phyloP scores from a whole-genome alignment of 2,888 invertebrate genomes.

The Cosmia pyralina region DNA sequence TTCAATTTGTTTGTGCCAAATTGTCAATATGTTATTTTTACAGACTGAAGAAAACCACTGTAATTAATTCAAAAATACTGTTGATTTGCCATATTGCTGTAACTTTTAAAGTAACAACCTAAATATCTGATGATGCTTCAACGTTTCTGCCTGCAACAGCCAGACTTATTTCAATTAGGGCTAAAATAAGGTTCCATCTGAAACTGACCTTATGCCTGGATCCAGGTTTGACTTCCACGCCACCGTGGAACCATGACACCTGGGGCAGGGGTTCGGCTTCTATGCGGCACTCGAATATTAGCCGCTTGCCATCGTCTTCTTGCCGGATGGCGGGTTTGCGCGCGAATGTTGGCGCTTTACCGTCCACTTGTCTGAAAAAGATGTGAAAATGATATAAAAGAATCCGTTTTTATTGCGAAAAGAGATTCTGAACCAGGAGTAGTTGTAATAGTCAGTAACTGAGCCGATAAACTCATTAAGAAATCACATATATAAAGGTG shows the following conservation, averaged over 20 bases:
- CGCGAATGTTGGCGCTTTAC: conserved; percentile 99
- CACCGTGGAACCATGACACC: conserved; percentile 97
- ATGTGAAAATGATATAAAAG: not conserved
- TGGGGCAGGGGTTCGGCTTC: conserved; percentile 97
- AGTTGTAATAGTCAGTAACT: not conserved
- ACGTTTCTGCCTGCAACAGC: not conserved
- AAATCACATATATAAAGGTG: not conserved
- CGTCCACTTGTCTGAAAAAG: conserved; percentile 97
- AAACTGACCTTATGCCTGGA: conserved; percentile 95
- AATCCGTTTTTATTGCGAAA: not conserved
- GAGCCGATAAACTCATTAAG: not conserved
- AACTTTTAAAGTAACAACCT: not conserved
- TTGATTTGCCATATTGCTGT: not conserved
- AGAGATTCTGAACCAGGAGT: not conserved
- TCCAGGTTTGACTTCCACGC: conserved; percentile 94
- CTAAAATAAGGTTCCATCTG: not conserved
- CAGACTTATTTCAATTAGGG: not conserved
- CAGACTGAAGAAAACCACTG: not conserved
- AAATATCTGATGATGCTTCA: not conserved
- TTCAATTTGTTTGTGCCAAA: conserved; percentile 13
- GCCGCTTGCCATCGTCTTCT: conserved; percentile 98
- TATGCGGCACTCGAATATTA: conserved; percentile 98
- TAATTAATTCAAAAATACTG: not conserved
- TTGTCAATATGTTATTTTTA: conserved; percentile 1
- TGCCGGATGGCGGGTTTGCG: conserved; percentile 99